A percentile compares a stretch with the other conserved stretches of the same genome.
These are phyloP conservation scores for Pocota personata DNA, from an alignment of 2,888 invertebrate genomes.

Conservation along the genomic window DNA sequence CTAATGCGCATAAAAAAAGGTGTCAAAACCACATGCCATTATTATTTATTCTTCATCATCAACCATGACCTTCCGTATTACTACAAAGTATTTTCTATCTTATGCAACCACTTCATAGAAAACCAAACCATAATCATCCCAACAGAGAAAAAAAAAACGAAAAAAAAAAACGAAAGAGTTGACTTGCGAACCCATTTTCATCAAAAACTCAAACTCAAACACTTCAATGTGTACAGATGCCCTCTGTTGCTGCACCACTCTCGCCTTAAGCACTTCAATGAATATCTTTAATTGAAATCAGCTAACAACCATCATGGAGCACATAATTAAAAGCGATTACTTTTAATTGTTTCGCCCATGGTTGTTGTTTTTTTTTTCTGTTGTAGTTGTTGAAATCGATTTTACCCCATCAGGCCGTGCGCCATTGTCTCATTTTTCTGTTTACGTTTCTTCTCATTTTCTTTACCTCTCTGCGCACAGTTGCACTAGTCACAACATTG, in stretches of 20 bases:
- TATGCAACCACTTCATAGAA: constrained; percentile 21
- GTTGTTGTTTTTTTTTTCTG: not conserved
- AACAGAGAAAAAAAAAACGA: not conserved
- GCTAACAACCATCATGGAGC: constrained; percentile 56
- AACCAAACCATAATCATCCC: constrained; percentile 12
- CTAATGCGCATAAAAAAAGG: not conserved
- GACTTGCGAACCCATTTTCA: constrained; percentile 35
- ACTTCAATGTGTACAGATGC: constrained; percentile 26
- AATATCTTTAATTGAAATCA: constrained; percentile 70
- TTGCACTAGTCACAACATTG: constrained; percentile 59
- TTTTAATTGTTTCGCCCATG: constrained; percentile 66
- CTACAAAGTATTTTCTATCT: not conserved
- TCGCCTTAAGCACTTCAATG: constrained; percentile 34
- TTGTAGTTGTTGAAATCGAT: constrained; percentile 33
- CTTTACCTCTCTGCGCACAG: not conserved
- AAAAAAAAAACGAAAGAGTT: constrained; percentile 50
- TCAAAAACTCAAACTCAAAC: not conserved
- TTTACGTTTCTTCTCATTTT: not conserved
- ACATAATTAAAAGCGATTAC: constrained; percentile 68
- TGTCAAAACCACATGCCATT: not conserved
- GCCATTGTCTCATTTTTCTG: constrained; percentile 6
- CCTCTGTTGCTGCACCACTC: constrained; percentile 59
- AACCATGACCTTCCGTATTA: constrained; percentile 35
- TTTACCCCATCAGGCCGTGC: not conserved
- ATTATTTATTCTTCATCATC: not conserved